Percentiles rank a stretch among this genome's conserved stretches.
Conservation (phyloP, 1,140 invertebrate species). For the Drosophila jambulina region DNA sequence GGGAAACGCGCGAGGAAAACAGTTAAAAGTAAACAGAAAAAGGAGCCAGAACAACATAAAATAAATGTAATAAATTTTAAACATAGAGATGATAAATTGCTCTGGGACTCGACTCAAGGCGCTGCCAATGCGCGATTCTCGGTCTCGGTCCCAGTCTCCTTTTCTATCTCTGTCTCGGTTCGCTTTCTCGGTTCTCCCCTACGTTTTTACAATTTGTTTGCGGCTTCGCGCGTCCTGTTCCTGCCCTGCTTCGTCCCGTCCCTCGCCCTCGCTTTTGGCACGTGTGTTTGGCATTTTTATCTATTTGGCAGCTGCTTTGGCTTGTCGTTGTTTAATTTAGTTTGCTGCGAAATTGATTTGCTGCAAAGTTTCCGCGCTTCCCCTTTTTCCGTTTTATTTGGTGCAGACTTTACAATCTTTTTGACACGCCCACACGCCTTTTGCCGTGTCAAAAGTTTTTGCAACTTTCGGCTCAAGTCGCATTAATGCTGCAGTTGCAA, state of each 20-base stretch:
- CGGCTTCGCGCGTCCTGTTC: constrained; percentile 62
- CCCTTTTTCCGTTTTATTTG: not conserved
- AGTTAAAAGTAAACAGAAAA: constrained; percentile 55
- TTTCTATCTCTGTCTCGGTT: not conserved
- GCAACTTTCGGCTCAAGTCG: constrained; percentile 51
- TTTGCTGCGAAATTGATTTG: constrained; percentile 71
- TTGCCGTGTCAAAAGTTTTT: constrained; percentile 24
- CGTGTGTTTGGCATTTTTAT: constrained; percentile 71
- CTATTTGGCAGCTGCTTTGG: constrained; percentile 70
- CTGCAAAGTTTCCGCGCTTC: constrained; percentile 24
- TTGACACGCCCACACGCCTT: constrained; percentile 41
- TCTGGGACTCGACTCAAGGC: constrained; percentile 72
- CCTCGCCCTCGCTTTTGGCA: constrained; percentile 6
- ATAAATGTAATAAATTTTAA: constrained; percentile 84
- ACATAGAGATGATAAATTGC: constrained; percentile 84
- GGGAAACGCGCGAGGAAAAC: constrained; percentile 28
- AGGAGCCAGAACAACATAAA: constrained; percentile 69
- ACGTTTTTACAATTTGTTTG: constrained; percentile 82
- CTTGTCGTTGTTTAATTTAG: constrained; percentile 71
- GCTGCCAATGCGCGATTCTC: constrained; percentile 61
- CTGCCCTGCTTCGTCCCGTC: not conserved
- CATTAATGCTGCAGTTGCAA: constrained; percentile 54
- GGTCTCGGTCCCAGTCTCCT: not conserved
- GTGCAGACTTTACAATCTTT: constrained; percentile 17
- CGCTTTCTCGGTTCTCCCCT: constrained; percentile 6